Evolutionary conservation across 2,797 vertebrate species (phyloP).

Genomic region (Pantherophis vulpinus): DNA sequence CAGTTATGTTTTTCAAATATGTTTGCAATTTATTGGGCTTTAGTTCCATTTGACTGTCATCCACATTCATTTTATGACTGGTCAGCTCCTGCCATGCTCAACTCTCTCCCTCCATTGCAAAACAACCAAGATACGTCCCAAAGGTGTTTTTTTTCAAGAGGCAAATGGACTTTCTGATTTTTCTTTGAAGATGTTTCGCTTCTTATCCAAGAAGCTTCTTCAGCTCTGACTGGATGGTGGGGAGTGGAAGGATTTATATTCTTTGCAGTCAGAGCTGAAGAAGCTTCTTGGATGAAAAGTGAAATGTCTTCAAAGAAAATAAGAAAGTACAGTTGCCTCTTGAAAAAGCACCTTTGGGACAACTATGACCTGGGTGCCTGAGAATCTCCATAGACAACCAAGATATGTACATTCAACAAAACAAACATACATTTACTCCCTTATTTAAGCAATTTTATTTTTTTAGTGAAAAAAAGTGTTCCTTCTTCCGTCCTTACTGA

Average conservation of each 20-base stretch:
- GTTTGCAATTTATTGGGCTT: not conserved
- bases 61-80: not conserved
- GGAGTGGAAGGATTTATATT: not conserved
- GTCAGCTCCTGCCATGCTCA: not conserved
- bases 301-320: not conserved
- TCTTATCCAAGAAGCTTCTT: not conserved
- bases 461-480: not conserved
- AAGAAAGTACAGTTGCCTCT: not conserved
- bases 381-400: not conserved
- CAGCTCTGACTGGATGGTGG: not conserved
- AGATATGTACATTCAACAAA: not conserved
- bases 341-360: not conserved
- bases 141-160: not conserved
- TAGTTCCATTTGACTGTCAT: not conserved
- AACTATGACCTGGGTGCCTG: not conserved
- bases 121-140: not conserved
- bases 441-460: not conserved
- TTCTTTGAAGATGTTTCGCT: not conserved
- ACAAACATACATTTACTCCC: not conserved
- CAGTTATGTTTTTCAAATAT: not conserved
- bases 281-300: not conserved
- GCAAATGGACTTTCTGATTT: not conserved
- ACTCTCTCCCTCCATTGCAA: not conserved
- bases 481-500: not conserved
- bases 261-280: not conserved